These are phyloP conservation scores for Tetanocera ferruginea DNA, from an alignment of 2,888 invertebrate species.

Conservation along the genomic window DNA sequence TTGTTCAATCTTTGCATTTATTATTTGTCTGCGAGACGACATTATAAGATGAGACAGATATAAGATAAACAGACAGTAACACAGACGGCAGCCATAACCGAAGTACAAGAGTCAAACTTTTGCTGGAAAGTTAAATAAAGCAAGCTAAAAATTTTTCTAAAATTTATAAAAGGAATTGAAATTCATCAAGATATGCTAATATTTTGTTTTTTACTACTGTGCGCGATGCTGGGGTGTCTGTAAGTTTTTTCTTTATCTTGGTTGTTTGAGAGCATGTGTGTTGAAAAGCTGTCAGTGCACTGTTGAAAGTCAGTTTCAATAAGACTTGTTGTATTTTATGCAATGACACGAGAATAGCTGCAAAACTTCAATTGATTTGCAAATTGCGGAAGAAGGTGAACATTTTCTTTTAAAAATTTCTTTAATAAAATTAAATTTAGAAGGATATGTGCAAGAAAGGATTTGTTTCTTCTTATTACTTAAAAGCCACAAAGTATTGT, in stretches of 20 bases:
- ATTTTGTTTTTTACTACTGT: background rate
- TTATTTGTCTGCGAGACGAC: background rate
- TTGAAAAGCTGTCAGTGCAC: too few species aligned
- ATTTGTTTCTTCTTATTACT: too few species aligned
- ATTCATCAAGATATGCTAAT: slow-evolving; percentile 24
- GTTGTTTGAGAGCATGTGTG: background rate
- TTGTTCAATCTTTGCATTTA: background rate
- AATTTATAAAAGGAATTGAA: slow-evolving; percentile 23
- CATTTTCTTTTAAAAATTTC: too few species aligned
- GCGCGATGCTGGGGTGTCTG: background rate
- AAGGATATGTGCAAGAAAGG: too few species aligned
- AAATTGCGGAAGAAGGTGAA: too few species aligned
- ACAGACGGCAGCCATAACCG: background rate
- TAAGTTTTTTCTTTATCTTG: background rate
- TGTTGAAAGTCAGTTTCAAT: too few species aligned
- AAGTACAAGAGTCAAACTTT: background rate
- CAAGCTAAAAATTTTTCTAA: background rate
- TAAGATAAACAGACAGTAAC: background rate
- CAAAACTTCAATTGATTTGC: too few species aligned
- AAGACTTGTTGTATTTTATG: too few species aligned
- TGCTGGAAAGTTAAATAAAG: background rate
- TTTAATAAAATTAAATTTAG: too few species aligned
- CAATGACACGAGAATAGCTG: too few species aligned
- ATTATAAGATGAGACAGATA: background rate
- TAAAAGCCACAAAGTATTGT: too few species aligned